Base-by-base conservation (phyloP, 2,113 vertebrate genomes). In the Narcine bancroftii region DNA sequence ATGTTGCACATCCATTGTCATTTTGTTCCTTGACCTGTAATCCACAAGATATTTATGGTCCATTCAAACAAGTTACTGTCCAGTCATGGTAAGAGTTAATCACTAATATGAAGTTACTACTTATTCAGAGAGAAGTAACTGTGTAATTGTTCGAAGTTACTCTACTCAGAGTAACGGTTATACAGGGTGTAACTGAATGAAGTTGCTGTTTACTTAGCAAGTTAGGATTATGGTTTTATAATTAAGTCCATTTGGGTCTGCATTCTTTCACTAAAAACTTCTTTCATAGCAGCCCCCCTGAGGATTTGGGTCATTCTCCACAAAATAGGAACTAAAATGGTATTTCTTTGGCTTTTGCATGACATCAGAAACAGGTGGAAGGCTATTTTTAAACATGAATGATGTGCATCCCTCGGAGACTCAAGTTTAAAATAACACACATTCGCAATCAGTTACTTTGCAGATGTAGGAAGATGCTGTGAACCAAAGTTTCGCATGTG, bases 281-380 rank as follows among this genome's bases (percentile, higher is more conserved):
- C 21, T 66, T 66, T 69, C 3, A 69, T 24, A 69, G 26, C 15
- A 69, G 9, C 10, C 36, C 63, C 63, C 24, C 89, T 91, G 89
- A 69, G 63, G 39, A 29, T 91, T 91, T 47, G 36, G 63, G 39
- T 47, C 89, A 47, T 69, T 91, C 89, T 69, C 42, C 89, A 69
- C 19, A 91, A 91, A 47, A 91, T n/a, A 91, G 71, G 65, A 69
- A 60, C 24, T 42, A 69, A 69, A 91, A 69, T 29, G 89, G 89
- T 45, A 47, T n/a, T 65, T 69, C 87, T 91, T 42, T 21, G 24
- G 39, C 63, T 69, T 66, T 15, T 66, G 89, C 89, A 66, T 91
- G 89, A 91, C 89, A 91, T 91, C 63, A 69, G 89, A 69, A 91
- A 91, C 89, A 91, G 89, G 89, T 91, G 89, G 13, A 91, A 45